A percentile compares a stretch with the other conserved stretches of the same genome.
These are phyloP conservation scores for Gymnosoma rotundatum DNA, from an alignment of 2,888 invertebrate species.

Conservation along the genomic window DNA sequence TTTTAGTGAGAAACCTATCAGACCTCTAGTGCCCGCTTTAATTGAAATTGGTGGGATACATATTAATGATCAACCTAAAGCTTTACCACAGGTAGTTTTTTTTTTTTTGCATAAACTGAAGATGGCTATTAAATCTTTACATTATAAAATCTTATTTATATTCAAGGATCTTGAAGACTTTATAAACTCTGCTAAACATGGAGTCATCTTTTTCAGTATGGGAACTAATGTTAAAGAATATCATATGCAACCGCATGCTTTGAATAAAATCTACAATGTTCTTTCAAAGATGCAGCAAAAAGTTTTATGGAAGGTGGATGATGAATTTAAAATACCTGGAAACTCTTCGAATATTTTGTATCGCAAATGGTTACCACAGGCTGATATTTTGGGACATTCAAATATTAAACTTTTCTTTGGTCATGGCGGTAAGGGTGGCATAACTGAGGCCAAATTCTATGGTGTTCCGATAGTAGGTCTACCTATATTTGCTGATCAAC, in stretches of 20 bases:
- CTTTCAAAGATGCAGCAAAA: conserved; percentile 84
- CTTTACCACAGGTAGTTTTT: conserved; percentile 72
- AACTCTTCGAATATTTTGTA: conserved; percentile 80
- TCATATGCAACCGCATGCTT: conserved; percentile 82
- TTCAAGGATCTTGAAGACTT: conserved; percentile 77
- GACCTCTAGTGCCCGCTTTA: conserved; percentile 77
- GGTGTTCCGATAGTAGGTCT: conserved; percentile 82
- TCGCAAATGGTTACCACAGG: conserved; percentile 86
- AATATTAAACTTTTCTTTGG: conserved; percentile 84
- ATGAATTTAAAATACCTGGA: conserved; percentile 77
- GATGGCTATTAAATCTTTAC: neutral
- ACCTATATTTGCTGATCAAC: conserved; percentile 73
- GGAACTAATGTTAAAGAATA: conserved; percentile 80
- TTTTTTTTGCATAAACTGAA: no score
- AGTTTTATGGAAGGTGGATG: conserved; percentile 86
- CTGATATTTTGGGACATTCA: conserved; percentile 84
- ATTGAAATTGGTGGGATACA: conserved; percentile 80
- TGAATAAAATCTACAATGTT: conserved; percentile 83
- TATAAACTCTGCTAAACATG: conserved; percentile 79
- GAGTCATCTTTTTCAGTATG: conserved; percentile 81
- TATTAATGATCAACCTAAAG: conserved; percentile 74
- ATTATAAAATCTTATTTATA: neutral
- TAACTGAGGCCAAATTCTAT: conserved; percentile 84
- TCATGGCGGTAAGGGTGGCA: conserved; percentile 85
- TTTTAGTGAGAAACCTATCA: conserved; percentile 76